Base-by-base conservation (phyloP, 2,113 vertebrate species). In the Recurvirostra avosetta region DNA sequence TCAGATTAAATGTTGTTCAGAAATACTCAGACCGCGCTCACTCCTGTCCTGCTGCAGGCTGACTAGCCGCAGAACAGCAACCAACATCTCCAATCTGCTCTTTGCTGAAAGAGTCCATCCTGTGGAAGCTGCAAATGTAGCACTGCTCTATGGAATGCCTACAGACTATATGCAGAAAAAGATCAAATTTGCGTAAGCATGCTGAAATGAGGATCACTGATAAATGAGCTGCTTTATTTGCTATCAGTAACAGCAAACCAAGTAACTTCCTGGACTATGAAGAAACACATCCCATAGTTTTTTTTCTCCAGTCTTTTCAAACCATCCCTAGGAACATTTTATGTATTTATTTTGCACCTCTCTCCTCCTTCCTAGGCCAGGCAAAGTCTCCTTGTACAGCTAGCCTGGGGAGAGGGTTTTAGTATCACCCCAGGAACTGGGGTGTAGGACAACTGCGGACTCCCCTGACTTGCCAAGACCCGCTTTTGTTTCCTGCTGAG, bases 61-160 rank as follows among this genome's bases (percentile, higher is more conserved):
- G 58, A 4, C 19, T 1, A 3, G 19, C 53, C 30, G 5, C 68
- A 1, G 8, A 9, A 12, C 49, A 26, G 52, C 30, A 0, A 1
- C 5, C 34, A 8, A 1, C 13, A 2, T 5, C 30, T 4, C 43
- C 13, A 4, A 40, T 32, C 2, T 1, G 15, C 55, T 55, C 61
- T 10, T 15, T 26, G 9, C 29, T 3, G 7, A 5, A 17, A 19
- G 11, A 30, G 13, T 4, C 43, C 8, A 2, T 27, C 56, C 50
- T 4, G 4, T 6, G 27, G 8, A 17, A 47, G 34, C 34, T 29
- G 5, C 36, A 14, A 9, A 0, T 0, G 8, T 2, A 6, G 58
- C 19, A 3, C 36, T 49, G 86, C 25, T 41, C n/a, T 15, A 1
- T 2, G 30, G 47, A 25, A 20, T 3, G 8, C 12, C 38, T 22